phyloP scores from a whole-genome alignment of 1,140 invertebrate genomes.

The Trinorchestia longiramus region DNA sequence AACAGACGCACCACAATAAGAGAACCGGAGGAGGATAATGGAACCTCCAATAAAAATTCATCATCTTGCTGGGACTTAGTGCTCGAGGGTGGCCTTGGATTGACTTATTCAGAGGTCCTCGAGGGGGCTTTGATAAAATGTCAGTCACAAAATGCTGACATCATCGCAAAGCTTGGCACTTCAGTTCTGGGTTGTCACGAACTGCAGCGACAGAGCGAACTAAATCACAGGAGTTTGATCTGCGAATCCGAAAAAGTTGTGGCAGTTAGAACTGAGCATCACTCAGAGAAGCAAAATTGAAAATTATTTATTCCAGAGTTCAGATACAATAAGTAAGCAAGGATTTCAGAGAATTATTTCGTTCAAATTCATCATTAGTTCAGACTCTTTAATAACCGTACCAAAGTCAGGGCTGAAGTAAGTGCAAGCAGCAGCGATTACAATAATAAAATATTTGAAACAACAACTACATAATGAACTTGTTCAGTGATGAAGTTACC shows the following conservation, averaged over 20 bases:
- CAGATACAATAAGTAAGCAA: neutral
- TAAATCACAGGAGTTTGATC: neutral
- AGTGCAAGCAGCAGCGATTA: neutral
- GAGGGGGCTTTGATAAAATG: conserved; percentile 24
- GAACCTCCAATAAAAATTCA: neutral
- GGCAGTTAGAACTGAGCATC: neutral
- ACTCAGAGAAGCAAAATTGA: neutral
- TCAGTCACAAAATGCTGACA: conserved; percentile 35
- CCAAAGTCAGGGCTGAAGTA: neutral
- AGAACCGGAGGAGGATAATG: neutral
- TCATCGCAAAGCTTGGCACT: conserved; percentile 32
- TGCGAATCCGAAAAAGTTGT: neutral
- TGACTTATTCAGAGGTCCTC: neutral
- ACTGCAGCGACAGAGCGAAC: neutral
- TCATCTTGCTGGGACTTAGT: neutral
- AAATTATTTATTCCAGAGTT: neutral
- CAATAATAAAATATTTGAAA: neutral
- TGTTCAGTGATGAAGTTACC: neutral
- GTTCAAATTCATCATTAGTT: neutral
- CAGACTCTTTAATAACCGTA: neutral
- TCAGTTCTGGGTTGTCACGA: conserved; percentile 21
- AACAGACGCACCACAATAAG: neutral
- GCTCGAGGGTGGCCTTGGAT: neutral
- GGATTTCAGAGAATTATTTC: neutral
- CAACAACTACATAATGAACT: neutral